Evolutionary conservation across 1,140 invertebrate genomes (phyloP), one percentile per base, ranked within the genome.

Genomic region (Apocrypta bakeri): DNA sequence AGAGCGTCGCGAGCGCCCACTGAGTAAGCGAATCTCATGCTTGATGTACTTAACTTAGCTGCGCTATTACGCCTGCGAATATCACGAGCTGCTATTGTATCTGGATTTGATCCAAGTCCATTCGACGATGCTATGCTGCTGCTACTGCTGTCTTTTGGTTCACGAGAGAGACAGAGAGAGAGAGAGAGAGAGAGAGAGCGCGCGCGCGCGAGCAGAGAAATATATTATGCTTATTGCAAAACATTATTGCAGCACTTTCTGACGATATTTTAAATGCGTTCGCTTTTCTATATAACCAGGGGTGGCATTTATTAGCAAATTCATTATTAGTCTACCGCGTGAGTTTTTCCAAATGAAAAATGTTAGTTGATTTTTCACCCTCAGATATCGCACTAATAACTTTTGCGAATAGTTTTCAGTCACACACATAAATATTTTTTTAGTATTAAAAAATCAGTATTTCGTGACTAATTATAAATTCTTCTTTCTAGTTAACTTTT

Each of bases 81-180:
- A 80, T 84, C 75, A 66, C 82, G 29, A 56, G 48, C 71, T 29
- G 25, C 71, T 80, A 79, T 84, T 80, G 72, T 82, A 77, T 73
- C 84, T 85, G 84, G 84, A 85, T 80, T 75, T 2, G 79, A 72
- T 84, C 84, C 84, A 85, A 85, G 64, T 84, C 63, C 84, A 75
- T 84, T 82, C 63, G 61, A 48, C 61, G 69, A 42, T 56, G 27
- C 37, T 27, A 37, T 2, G 31, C 25, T 68, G 40, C 64, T 40
- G 71, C 72, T 29, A 40, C 24, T 33, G 6, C 29, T 61, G 40
- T 64, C 72, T 31, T 25, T 0, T 24, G 8, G n/a, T n/a, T n/a
- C n/a, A n/a, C n/a, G n/a, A n/a, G n/a, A n/a, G n/a, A n/a, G n/a
- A n/a, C n/a, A n/a, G n/a, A n/a, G n/a, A n/a, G n/a, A n/a, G n/a